These are phyloP conservation scores for Chanos chanos DNA, from an alignment of 2,797 vertebrate genomes.

Conservation along the genomic window DNA sequence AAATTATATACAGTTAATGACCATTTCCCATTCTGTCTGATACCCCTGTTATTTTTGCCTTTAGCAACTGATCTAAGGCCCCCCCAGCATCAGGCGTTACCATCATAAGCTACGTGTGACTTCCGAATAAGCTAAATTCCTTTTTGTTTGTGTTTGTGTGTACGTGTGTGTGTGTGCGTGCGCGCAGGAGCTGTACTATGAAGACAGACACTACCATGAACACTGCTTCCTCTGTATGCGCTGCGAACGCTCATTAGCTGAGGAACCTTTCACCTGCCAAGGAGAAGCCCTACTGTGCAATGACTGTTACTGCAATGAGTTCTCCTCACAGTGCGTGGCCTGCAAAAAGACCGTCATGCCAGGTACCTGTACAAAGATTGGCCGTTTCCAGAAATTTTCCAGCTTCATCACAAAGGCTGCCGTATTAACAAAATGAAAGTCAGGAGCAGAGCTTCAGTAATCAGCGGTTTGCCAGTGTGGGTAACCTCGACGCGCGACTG, in stretches of 20 bases:
- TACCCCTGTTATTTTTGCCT: too few species aligned
- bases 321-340: slow-evolving; percentile 91
- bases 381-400: too few species aligned
- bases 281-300: slow-evolving; percentile 91
- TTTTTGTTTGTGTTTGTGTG: background rate
- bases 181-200: slow-evolving; percentile 90
- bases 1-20: too few species aligned
- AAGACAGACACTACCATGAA: slow-evolving; percentile 94
- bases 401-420: too few species aligned
- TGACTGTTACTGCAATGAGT: slow-evolving; percentile 94
- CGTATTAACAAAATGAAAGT: too few species aligned
- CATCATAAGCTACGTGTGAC: too few species aligned
- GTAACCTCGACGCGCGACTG: too few species aligned
- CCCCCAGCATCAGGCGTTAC: too few species aligned
- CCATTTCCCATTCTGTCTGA: too few species aligned
- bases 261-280: slow-evolving; percentile 94
- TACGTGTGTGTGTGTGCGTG: background rate
- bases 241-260: slow-evolving; percentile 88
- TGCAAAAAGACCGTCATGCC: slow-evolving; percentile 96
- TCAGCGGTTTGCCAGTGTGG: too few species aligned
- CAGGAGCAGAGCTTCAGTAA: too few species aligned
- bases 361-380: slow-evolving; percentile 76
- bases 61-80: too few species aligned
- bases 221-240: slow-evolving; percentile 95
- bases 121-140: background rate